phyloP scores from a whole-genome alignment of 2,797 vertebrate species.

The Parotocinclus haroldoi region DNA sequence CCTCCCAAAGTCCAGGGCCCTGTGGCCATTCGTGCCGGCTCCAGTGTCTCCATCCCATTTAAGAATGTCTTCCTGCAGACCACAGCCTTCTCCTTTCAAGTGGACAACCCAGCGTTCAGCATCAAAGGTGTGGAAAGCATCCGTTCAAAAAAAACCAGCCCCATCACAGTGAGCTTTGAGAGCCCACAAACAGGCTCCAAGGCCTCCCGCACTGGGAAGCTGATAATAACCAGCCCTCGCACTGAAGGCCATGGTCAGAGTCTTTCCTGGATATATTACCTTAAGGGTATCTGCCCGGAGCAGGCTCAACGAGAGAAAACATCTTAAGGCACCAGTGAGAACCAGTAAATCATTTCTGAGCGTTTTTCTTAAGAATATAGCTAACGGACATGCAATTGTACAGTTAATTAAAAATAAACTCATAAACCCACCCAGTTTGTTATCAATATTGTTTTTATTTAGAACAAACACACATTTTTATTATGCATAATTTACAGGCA shows the following conservation, averaged over 20 bases:
- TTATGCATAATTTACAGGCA: too few species aligned
- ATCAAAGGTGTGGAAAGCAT: slow-evolving; percentile 65
- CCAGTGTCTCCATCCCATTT: slow-evolving; percentile 74
- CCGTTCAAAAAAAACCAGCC: slow-evolving; percentile 68
- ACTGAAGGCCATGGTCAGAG: slow-evolving; percentile 54
- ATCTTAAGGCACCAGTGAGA: slow-evolving; percentile 18
- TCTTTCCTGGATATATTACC: slow-evolving; percentile 78
- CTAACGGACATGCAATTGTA: neutral
- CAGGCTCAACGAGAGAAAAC: slow-evolving; percentile 38
- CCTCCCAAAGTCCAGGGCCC: slow-evolving; percentile 82
- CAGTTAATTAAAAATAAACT: neutral
- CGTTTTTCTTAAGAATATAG: neutral
- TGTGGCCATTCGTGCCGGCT: slow-evolving; percentile 65
- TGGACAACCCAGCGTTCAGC: slow-evolving; percentile 75
- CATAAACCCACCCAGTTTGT: neutral
- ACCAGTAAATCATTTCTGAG: neutral
- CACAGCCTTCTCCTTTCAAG: slow-evolving; percentile 67
- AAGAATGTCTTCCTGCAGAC: slow-evolving; percentile 81
- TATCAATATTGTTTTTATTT: neutral
- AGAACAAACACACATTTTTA: too few species aligned
- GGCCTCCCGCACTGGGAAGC: slow-evolving; percentile 64
- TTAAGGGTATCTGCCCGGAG: slow-evolving; percentile 69
- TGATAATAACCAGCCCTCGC: slow-evolving; percentile 69
- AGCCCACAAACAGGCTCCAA: slow-evolving; percentile 44
- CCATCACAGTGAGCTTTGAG: slow-evolving; percentile 70